Conservation (phyloP, 2,888 invertebrate species). For the Bursaphelenchus okinawaensis region DNA sequence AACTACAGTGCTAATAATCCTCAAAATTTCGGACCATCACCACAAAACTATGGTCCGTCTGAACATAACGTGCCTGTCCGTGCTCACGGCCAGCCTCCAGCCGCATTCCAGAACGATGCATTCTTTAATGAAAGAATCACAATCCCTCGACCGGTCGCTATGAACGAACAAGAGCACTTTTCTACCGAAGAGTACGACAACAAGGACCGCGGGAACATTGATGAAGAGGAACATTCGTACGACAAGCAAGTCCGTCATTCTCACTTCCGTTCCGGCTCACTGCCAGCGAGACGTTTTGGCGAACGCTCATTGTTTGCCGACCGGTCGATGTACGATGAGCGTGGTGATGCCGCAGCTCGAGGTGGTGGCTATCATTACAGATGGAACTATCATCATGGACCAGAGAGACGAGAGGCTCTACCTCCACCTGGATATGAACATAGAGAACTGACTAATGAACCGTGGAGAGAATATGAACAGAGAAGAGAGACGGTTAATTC, state of each 20-base stretch:
- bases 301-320: constrained; percentile 5
- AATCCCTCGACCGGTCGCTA: constrained; percentile 13
- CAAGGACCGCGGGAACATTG: constrained; percentile 11
- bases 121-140: constrained; percentile 25
- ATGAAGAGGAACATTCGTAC: constrained; percentile 13
- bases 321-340: not conserved
- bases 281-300: constrained; percentile 5
- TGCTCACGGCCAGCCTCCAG: not conserved
- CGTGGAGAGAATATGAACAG: not conserved
- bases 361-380: not conserved
- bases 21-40: too few relatives aligned
- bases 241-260: constrained; percentile 20
- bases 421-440: constrained; percentile 6
- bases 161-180: constrained; percentile 16
- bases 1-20: too few relatives aligned
- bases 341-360: not conserved
- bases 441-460: not conserved
- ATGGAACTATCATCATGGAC: not conserved
- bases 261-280: constrained; percentile 7
- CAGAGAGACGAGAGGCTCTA: not conserved
- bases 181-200: constrained; percentile 16
- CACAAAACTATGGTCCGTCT: not conserved
- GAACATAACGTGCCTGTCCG: too few relatives aligned
- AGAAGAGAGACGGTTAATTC: not conserved
- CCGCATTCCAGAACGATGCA: constrained; percentile 13